Evolutionary conservation across 2,888 invertebrate species (phyloP).

Genomic region (Diarsia rubi): DNA sequence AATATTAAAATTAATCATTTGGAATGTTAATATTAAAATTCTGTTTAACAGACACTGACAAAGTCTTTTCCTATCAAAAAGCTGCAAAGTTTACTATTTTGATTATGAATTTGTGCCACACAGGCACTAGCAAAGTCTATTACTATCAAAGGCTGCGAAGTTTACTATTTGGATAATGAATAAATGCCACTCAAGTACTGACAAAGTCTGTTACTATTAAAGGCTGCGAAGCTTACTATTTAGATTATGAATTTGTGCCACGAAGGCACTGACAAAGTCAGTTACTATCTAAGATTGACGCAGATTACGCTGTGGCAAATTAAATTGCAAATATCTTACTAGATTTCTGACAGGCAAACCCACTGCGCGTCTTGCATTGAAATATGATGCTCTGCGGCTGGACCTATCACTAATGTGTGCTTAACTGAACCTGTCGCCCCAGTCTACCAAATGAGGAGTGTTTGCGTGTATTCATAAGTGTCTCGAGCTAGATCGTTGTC

Average conservation of each 20-base stretch:
- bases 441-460: neutral
- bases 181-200: too few relatives aligned
- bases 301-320: neutral
- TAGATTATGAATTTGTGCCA: neutral
- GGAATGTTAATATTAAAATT: too few relatives aligned
- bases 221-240: neutral
- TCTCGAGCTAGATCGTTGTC: slow-evolving; percentile 16
- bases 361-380: neutral
- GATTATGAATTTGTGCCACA: too few relatives aligned
- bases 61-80: neutral
- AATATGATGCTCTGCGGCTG: neutral
- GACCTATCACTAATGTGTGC: neutral
- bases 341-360: neutral
- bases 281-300: neutral
- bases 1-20: too few relatives aligned
- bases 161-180: too few relatives aligned
- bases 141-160: too few relatives aligned
- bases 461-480: neutral
- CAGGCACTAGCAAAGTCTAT: too few relatives aligned
- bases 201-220: too few relatives aligned
- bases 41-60: neutral
- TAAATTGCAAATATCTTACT: neutral
- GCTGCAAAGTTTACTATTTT: too few relatives aligned
- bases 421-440: neutral
- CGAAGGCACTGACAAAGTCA: neutral